A percentile compares a stretch with the other conserved stretches of the same genome.
phyloP scores from a whole-genome alignment of 1,140 invertebrate species.

The Trachymyrmex septentrionalis region DNA sequence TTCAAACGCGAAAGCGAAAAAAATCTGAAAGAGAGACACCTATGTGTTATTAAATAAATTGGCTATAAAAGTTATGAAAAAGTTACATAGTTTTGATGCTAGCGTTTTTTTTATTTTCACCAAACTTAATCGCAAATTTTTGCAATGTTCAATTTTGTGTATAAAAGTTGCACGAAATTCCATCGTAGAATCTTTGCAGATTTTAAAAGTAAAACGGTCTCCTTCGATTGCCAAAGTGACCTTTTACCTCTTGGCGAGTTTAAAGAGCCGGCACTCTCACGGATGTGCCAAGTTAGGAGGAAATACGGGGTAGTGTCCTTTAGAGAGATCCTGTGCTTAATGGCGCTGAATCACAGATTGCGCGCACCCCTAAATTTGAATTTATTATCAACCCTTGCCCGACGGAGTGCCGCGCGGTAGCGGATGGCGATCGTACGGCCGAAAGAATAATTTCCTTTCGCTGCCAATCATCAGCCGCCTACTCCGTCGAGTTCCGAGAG shows the following conservation, averaged over 20 bases:
- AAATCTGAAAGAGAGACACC: not conserved
- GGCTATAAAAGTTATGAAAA: not conserved
- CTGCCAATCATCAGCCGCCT: conserved; percentile 61
- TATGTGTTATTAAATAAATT: not conserved
- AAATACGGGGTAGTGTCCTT: conserved; percentile 74
- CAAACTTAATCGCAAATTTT: not conserved
- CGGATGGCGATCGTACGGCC: conserved; percentile 75
- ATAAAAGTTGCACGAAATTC: not conserved
- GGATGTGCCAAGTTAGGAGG: conserved; percentile 79
- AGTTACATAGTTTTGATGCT: not conserved
- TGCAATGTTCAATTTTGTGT: not conserved
- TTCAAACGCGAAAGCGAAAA: not conserved
- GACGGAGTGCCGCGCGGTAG: conserved; percentile 73
- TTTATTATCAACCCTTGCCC: conserved; percentile 85
- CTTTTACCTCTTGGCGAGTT: conserved; percentile 68
- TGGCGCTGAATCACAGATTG: conserved; percentile 87
- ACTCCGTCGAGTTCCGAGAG: conserved; percentile 12
- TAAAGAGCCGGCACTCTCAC: conserved; percentile 71
- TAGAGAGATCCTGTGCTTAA: conserved; percentile 84
- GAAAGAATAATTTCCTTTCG: conserved; percentile 75
- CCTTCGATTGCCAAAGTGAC: conserved; percentile 57
- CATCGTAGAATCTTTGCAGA: not conserved
- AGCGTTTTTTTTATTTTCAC: conserved; percentile 1
- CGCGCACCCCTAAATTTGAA: conserved; percentile 84
- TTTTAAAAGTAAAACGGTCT: conserved; percentile 13